phyloP scores from a whole-genome alignment of 2,797 vertebrate genomes.

The Falco biarmicus region DNA sequence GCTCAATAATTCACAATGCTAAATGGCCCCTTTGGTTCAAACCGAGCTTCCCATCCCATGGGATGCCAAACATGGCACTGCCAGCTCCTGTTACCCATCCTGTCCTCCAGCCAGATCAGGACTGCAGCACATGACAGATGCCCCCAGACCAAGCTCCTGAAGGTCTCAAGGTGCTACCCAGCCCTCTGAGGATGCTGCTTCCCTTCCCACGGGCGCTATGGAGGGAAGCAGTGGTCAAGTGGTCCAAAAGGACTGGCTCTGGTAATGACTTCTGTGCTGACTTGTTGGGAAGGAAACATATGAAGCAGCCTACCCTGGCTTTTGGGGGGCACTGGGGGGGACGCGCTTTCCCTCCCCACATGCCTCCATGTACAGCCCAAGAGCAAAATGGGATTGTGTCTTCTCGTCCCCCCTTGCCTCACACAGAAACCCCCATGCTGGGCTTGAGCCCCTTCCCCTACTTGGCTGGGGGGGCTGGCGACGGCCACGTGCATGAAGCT shows the following conservation, averaged over 20 bases:
- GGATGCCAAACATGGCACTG: not conserved
- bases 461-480: not conserved
- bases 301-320: not conserved
- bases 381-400: not conserved
- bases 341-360: not conserved
- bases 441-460: not conserved
- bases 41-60: not conserved
- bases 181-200: not conserved
- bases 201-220: not conserved
- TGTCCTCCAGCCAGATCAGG: slow-evolving; percentile 43
- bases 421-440: not conserved
- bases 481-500: not conserved
- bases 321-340: not conserved
- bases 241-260: not conserved
- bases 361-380: fast-evolving
- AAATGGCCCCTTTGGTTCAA: slow-evolving; percentile 65
- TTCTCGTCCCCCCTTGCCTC: not conserved
- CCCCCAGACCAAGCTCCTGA: not conserved
- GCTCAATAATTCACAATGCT: slow-evolving; percentile 66
- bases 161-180: not conserved
- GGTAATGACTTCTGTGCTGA: not conserved
- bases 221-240: not conserved
- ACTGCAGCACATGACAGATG: not conserved
- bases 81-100: not conserved
- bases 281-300: not conserved